Evolutionary conservation across 2,113 vertebrate species (phyloP), one percentile per base, ranked within the genome.

Genomic region (Larimichthys crocea): DNA sequence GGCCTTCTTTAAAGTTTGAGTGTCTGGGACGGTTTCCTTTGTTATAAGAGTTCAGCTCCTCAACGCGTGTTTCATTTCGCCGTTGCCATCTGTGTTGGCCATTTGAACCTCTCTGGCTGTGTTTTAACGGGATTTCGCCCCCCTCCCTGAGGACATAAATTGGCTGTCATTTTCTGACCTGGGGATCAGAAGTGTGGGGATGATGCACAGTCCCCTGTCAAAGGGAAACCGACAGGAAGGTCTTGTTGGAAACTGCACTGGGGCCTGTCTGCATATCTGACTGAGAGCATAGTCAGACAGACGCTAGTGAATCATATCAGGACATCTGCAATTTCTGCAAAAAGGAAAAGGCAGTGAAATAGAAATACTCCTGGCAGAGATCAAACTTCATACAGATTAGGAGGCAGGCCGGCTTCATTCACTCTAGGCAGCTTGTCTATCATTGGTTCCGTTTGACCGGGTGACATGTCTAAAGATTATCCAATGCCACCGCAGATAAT

Each of bases 391-490:
- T 53, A 73, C 44, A 90, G 90, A 88, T 88, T 81, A 85, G 76
- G 83, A 90, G 81, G 67, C 77, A 66, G 26, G 57, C 53, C 73
- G 59, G 64, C 76, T 83, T 68, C 81, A 77, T 74, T 91, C 89
- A 69, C 67, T 62, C 50, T 3, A 65, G 68, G 76, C 74, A 42
- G 78, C 87, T 64, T 80, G 90, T 85, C 75, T 82, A 29, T 90
- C 90, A 86, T 87, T 80, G 86, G 83, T 88, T 90, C 77, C 60
- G 19, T 87, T 80, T 84, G 83, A 89, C 84, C 26, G 73, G 74
- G 81, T 76, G 80, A 86, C 85, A 67, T 64, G 79, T 87, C 74
- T 71, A 86, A 85, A 89, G 85, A 86, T 83, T 83, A 86, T 84
- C 73, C 76, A 89, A 88, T 86, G 79, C 70, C 65, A 80, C 42